Percentiles rank a stretch among this genome's conserved stretches.
Conservation (phyloP, 2,113 vertebrate genomes). For the Heterotis niloticus region DNA sequence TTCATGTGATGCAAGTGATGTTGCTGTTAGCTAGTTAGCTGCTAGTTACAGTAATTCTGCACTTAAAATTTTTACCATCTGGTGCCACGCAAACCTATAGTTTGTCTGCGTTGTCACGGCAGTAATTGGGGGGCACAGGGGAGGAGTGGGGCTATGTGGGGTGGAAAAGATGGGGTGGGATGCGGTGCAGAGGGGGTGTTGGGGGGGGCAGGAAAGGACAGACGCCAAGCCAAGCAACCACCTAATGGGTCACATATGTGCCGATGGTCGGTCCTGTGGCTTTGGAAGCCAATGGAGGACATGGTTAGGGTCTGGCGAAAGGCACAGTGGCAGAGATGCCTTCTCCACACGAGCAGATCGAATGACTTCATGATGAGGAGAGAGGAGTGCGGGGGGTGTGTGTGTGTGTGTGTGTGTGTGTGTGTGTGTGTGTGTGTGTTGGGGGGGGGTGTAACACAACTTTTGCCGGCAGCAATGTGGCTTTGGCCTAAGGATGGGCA, state of each 20-base stretch:
- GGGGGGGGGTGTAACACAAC: too few relatives aligned
- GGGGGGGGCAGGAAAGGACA: constrained; percentile 8
- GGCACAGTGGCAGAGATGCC: constrained; percentile 44
- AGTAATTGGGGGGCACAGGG: not conserved
- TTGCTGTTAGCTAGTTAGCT: too few relatives aligned
- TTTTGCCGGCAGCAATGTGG: not conserved
- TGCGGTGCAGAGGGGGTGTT: constrained; percentile 14
- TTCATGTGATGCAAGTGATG: too few relatives aligned
- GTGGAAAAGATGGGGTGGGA: constrained; percentile 12
- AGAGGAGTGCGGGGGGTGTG: not conserved
- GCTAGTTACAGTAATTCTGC: too few relatives aligned
- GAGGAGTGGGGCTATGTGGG: not conserved
- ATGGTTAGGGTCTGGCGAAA: constrained; percentile 55
- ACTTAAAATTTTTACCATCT: too few relatives aligned
- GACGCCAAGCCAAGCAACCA: constrained; percentile 42
- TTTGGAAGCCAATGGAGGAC: constrained; percentile 47
- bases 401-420: too few relatives aligned
- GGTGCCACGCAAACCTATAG: too few relatives aligned
- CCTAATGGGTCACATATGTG: constrained; percentile 67
- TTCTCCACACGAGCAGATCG: constrained; percentile 39
- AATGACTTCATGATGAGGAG: constrained; percentile 53
- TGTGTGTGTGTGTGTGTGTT: too few relatives aligned
- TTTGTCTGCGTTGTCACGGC: not conserved
- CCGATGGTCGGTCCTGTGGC: constrained; percentile 44
- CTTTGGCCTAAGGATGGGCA: not conserved